Evolutionary conservation across 2,797 vertebrate species (phyloP).

Genomic region (Squalus acanthias): DNA sequence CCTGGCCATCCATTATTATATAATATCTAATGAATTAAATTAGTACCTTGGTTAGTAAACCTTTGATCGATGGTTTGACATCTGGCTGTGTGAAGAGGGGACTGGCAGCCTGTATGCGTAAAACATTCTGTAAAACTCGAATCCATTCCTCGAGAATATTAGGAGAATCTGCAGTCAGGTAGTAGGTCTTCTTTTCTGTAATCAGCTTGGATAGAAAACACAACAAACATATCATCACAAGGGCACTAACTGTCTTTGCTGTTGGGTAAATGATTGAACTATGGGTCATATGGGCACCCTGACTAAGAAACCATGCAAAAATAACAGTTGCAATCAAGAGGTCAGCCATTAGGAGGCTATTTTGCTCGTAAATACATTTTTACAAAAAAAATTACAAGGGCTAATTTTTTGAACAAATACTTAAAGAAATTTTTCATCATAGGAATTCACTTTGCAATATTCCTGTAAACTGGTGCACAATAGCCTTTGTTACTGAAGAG

Average conservation of each 20-base stretch:
- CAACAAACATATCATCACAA: background rate
- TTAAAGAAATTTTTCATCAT: background rate
- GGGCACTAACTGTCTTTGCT: background rate
- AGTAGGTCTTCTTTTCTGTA: slow-evolving; percentile 82
- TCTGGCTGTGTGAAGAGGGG: slow-evolving; percentile 80
- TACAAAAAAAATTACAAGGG: background rate
- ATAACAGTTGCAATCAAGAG: background rate
- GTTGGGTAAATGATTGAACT: background rate
- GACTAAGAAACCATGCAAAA: background rate
- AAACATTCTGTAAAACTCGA: slow-evolving; percentile 81
- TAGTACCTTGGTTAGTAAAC: slow-evolving; percentile 81
- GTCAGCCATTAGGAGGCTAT: background rate
- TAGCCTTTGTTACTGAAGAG: background rate
- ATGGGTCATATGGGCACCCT: background rate
- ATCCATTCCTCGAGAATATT: slow-evolving; percentile 97
- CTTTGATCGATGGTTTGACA: slow-evolving; percentile 77
- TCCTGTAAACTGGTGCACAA: background rate
- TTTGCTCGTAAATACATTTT: background rate
- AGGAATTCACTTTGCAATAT: background rate
- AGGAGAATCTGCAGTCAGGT: slow-evolving; percentile 92
- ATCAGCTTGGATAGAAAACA: slow-evolving; percentile 61
- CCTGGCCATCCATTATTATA: background rate
- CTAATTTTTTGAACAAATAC: background rate
- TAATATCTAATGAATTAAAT: background rate
- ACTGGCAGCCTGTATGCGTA: slow-evolving; percentile 82